Base-by-base conservation (phyloP, 2,113 vertebrate genomes). In the Raphicerus campestris region DNA sequence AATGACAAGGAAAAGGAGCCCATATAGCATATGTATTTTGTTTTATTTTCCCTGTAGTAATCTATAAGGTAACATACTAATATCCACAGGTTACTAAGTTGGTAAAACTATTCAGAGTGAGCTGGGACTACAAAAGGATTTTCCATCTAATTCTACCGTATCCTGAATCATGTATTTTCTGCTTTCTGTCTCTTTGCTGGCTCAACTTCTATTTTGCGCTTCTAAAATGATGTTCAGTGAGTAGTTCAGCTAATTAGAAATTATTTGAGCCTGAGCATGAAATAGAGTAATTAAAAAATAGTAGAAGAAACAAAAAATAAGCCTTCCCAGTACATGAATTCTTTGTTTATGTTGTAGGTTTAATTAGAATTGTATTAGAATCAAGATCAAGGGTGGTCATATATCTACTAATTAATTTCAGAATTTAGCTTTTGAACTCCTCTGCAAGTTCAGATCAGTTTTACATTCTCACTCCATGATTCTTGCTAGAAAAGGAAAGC, bases 321-420 rank as follows among this genome's bases (percentile, higher is more conserved):
- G 66, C 0, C 28, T 95, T 89, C 30, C 35, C 3, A 93, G 53
- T 55, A 24, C 86, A 56, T 85, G 56, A 88, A 93, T 86, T 94
- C 17, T 89, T 89, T 16, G 32, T 97, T 97, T 87, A 88, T 84
- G 63, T 28, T 91, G 17, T 56, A 89, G 39, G 58, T 96, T 98
- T 98, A 97, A 97, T 97, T 96, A 92, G 81, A 89, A 91, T 83
- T 96, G 91, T 89, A 96, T 96, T 90, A 95, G 88, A 96, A 95
- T 97, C 93, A 93, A 98, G 93, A 97, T 95, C 82, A 94, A 94
- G 53, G 61, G 10, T 96, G 77, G 70, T 42, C 77, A 94, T 97
- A 94, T 32, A 96, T 77, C 86, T 94, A 94, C 47, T 97, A 98
- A 97, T 96, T 97, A 96, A 97, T 95, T 98, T 94, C 45, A 93